A percentile compares a stretch with the other conserved stretches of the same genome.
These are phyloP conservation scores for Teleopsis dalmanni DNA, from an alignment of 1,140 invertebrate genomes.

Conservation along the genomic window DNA sequence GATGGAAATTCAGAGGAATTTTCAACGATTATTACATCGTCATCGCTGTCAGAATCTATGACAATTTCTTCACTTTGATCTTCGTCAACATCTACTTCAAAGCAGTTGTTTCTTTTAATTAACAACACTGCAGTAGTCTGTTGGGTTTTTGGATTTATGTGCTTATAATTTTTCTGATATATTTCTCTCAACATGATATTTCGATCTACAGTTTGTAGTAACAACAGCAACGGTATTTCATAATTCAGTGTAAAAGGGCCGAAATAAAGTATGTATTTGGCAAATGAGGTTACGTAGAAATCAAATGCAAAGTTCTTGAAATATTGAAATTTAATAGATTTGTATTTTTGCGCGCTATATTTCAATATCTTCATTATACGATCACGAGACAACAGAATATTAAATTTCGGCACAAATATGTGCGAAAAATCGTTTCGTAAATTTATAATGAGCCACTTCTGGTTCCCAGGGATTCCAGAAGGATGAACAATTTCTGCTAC, in stretches of 20 bases:
- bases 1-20: too few species aligned
- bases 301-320: slow-evolving; percentile 30
- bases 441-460: slow-evolving; percentile 37
- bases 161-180: slow-evolving; percentile 29
- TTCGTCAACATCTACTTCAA: slow-evolving; percentile 22
- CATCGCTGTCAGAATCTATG: too few species aligned
- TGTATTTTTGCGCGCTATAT: slow-evolving; percentile 21
- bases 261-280: slow-evolving; percentile 31
- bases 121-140: slow-evolving; percentile 34
- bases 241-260: slow-evolving; percentile 26
- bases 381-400: slow-evolving; percentile 30
- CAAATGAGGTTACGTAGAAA: slow-evolving; percentile 31
- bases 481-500: slow-evolving; percentile 27
- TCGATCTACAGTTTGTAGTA: slow-evolving; percentile 37
- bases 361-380: slow-evolving; percentile 31
- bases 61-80: too few species aligned
- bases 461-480: slow-evolving; percentile 17
- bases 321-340: slow-evolving; percentile 33
- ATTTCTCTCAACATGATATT: slow-evolving; percentile 40
- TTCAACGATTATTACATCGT: too few species aligned
- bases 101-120: too few species aligned
- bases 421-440: slow-evolving; percentile 39
- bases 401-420: slow-evolving; percentile 35
- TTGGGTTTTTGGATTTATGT: too few species aligned
- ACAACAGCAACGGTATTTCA: slow-evolving; percentile 25